A percentile compares a stretch with the other conserved stretches of the same genome.
These are phyloP conservation scores for Stichodactyla helianthus DNA, from an alignment of 64 coral and sea anemone genomes.

Conservation along the genomic window DNA sequence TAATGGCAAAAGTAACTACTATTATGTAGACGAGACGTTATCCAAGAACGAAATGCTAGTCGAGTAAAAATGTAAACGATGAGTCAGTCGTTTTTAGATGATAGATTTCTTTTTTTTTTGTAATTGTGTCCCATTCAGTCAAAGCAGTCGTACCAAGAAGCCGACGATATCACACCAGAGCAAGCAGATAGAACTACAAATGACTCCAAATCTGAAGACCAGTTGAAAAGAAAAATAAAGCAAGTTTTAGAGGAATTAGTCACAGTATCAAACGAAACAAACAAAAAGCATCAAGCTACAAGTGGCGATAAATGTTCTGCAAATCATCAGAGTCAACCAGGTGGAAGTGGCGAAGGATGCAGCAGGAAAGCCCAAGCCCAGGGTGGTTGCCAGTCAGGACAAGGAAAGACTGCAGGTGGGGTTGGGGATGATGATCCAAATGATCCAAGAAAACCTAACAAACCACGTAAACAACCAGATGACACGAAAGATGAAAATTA, in stretches of 20 bases:
- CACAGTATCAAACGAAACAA: neutral
- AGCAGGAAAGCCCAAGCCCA: neutral
- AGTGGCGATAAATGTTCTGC: neutral
- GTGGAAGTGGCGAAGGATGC: neutral
- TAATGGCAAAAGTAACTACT: too few species aligned
- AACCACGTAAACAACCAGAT: neutral
- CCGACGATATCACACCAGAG: neutral
- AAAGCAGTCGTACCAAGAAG: neutral
- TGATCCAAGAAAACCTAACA: neutral
- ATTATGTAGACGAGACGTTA: too few species aligned
- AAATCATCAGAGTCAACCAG: neutral
- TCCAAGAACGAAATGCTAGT: too few species aligned
- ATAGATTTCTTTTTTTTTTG: neutral
- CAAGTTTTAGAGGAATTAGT: neutral
- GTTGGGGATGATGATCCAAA: conserved; percentile 10
- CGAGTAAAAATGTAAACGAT: too few species aligned
- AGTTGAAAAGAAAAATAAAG: too few species aligned
- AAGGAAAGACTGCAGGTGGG: neutral
- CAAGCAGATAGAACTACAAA: neutral
- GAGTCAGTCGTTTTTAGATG: too few species aligned
- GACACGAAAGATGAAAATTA: conserved; percentile 9
- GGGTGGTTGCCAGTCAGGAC: neutral
- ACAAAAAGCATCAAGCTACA: neutral
- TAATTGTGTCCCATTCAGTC: neutral
- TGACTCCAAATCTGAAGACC: neutral